phyloP scores from a whole-genome alignment of 2,888 invertebrate species.

The Netelia inedita region DNA sequence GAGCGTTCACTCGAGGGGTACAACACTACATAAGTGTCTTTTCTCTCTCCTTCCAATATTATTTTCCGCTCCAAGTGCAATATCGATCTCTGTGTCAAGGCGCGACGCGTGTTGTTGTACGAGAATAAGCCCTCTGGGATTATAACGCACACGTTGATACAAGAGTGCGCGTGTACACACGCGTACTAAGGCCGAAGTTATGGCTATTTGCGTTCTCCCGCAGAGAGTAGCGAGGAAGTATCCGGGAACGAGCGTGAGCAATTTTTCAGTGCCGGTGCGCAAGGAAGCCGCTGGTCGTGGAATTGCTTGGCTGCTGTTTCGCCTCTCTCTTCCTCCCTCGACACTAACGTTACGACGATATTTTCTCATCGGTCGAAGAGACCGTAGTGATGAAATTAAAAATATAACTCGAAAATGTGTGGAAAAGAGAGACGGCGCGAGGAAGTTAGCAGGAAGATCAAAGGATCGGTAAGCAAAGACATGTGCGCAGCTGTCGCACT shows the following conservation, averaged over 20 bases:
- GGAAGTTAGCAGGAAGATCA: constrained; percentile 62
- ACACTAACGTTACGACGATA: constrained; percentile 9
- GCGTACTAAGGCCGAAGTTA: constrained; percentile 27
- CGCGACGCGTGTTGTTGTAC: constrained; percentile 8
- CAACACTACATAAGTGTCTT: constrained; percentile 58
- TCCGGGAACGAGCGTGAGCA: constrained; percentile 19
- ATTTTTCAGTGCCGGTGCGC: constrained; percentile 47
- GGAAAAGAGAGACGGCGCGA: constrained; percentile 48
- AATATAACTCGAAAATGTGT: constrained; percentile 46
- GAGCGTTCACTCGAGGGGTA: constrained; percentile 43
- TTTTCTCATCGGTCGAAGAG: constrained; percentile 33
- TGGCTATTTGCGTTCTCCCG: constrained; percentile 59
- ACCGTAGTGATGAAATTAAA: constrained; percentile 61
- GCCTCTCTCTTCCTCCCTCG: constrained; percentile 15
- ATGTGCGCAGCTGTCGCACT: constrained; percentile 60
- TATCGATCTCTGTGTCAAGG: constrained; percentile 64
- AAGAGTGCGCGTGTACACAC: constrained; percentile 20
- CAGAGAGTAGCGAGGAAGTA: constrained; percentile 23
- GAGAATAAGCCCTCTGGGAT: constrained; percentile 54
- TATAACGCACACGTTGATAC: constrained; percentile 31
- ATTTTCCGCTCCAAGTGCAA: constrained; percentile 70
- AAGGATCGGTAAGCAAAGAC: constrained; percentile 50
- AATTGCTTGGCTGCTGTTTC: constrained; percentile 1
- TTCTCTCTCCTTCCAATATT: constrained; percentile 63
- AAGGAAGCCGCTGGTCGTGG: constrained; percentile 1